phyloP scores from a whole-genome alignment of 1,140 invertebrate genomes.

The Araneus ventricosus region DNA sequence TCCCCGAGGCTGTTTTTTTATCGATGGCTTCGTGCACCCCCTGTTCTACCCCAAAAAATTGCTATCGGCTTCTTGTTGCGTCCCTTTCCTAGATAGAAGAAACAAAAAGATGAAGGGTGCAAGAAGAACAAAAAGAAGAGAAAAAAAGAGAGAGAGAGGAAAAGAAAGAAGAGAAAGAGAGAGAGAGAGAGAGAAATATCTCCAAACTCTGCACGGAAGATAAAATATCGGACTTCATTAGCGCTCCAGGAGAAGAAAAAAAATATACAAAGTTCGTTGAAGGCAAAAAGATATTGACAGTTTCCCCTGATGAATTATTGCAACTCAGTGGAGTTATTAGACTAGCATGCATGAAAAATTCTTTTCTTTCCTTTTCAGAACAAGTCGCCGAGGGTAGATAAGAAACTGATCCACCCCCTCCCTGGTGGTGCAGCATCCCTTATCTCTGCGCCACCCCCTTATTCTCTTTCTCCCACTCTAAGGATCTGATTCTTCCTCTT shows the following conservation, averaged over 20 bases:
- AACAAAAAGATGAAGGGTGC: slow-evolving; percentile 19
- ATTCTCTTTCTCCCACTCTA: not conserved
- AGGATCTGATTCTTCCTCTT: not conserved
- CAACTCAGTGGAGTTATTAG: slow-evolving; percentile 58
- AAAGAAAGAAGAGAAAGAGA: not conserved
- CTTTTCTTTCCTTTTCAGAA: slow-evolving; percentile 42
- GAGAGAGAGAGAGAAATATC: not conserved
- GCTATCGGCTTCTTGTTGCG: slow-evolving; percentile 70
- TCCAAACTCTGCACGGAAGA: slow-evolving; percentile 28
- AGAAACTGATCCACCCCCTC: slow-evolving; percentile 22
- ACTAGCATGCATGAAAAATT: slow-evolving; percentile 66
- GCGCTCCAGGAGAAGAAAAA: slow-evolving; percentile 36
- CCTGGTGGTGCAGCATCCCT: not conserved
- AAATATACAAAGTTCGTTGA: not conserved
- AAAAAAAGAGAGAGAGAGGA: not conserved
- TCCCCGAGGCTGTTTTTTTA: not conserved
- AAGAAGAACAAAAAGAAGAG: not conserved
- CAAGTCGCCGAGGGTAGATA: slow-evolving; percentile 64
- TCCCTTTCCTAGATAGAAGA: slow-evolving; percentile 27
- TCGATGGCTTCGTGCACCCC: not conserved
- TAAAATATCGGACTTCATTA: slow-evolving; percentile 74
- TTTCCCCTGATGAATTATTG: slow-evolving; percentile 68
- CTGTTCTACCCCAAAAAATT: slow-evolving; percentile 4
- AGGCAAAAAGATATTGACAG: slow-evolving; percentile 68
- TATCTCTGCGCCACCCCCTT: not conserved